Evolutionary conservation across 2,888 invertebrate species (phyloP).

Genomic region (Sinotaia quadrata): DNA sequence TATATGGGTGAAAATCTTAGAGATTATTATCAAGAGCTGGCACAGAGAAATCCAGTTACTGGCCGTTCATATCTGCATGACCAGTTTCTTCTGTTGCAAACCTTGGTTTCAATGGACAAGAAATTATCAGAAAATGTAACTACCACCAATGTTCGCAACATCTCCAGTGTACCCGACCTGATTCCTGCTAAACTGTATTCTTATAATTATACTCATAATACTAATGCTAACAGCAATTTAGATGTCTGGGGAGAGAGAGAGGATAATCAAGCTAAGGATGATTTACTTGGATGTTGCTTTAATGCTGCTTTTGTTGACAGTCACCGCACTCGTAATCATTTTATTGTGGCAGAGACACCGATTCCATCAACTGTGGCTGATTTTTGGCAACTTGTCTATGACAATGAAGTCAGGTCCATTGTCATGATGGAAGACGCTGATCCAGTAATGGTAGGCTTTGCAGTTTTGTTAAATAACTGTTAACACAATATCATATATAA

Average conservation of each 20-base stretch:
- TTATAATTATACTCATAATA: too few species aligned
- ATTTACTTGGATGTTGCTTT: slow-evolving; percentile 47
- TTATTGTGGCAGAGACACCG: slow-evolving; percentile 68
- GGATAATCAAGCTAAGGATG: not conserved
- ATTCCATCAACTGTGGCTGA: slow-evolving; percentile 61
- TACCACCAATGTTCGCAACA: slow-evolving; percentile 36
- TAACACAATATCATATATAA: too few species aligned
- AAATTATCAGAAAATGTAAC: not conserved
- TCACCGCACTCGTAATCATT: slow-evolving; percentile 50
- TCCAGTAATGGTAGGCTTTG: slow-evolving; percentile 17
- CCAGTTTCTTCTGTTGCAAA: slow-evolving; percentile 62
- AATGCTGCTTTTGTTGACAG: slow-evolving; percentile 63
- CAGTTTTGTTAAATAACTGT: too few species aligned
- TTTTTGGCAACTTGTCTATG: slow-evolving; percentile 69
- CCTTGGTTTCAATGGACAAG: slow-evolving; percentile 42
- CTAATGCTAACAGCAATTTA: not conserved
- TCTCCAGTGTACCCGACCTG: slow-evolving; percentile 40
- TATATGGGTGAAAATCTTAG: slow-evolving; percentile 57
- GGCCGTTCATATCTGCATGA: slow-evolving; percentile 59
- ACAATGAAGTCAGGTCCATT: slow-evolving; percentile 61
- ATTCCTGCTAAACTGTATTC: slow-evolving; percentile 29
- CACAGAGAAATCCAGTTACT: slow-evolving; percentile 53
- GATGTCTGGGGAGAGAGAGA: not conserved
- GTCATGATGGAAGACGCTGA: slow-evolving; percentile 63
- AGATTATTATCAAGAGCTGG: slow-evolving; percentile 50